Evolutionary conservation across 2,113 vertebrate genomes (phyloP).

Genomic region (Stegostoma tigrinum): DNA sequence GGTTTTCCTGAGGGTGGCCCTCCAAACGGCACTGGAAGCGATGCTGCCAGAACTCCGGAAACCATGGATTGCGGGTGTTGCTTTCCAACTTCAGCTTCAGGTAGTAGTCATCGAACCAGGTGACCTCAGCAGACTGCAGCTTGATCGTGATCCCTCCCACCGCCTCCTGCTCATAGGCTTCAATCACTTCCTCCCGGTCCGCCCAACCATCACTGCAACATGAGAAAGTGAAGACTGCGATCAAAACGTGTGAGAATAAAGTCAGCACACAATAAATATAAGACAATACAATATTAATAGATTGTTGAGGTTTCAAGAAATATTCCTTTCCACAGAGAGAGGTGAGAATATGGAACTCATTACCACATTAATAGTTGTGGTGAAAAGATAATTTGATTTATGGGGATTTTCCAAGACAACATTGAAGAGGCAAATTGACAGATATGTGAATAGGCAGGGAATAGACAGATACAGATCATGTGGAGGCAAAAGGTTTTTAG

Average conservation of each 20-base stretch:
- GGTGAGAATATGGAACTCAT: neutral
- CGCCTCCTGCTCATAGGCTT: constrained; percentile 89
- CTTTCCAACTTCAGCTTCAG: constrained; percentile 82
- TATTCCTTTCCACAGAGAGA: neutral
- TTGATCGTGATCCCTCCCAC: constrained; percentile 97
- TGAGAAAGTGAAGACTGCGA: constrained; percentile 17
- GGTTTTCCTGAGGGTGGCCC: constrained; percentile 80
- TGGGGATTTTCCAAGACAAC: neutral
- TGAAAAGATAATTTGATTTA: neutral
- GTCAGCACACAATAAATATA: neutral
- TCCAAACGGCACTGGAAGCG: constrained; percentile 90
- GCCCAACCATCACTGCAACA: constrained; percentile 89
- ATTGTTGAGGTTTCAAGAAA: neutral
- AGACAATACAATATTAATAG: neutral
- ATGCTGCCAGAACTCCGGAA: constrained; percentile 95
- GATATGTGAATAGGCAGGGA: too few species aligned
- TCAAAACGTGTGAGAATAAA: neutral
- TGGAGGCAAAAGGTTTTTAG: too few species aligned
- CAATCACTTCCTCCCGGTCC: constrained; percentile 94
- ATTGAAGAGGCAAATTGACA: neutral
- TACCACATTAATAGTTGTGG: neutral
- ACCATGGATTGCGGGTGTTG: constrained; percentile 93
- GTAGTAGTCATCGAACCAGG: constrained; percentile 88
- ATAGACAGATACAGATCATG: too few species aligned
- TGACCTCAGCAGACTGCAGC: constrained; percentile 83